Evolutionary conservation across 2,113 vertebrate genomes (phyloP), one percentile per base, ranked within the genome.

Genomic region (Calidris pygmaea): DNA sequence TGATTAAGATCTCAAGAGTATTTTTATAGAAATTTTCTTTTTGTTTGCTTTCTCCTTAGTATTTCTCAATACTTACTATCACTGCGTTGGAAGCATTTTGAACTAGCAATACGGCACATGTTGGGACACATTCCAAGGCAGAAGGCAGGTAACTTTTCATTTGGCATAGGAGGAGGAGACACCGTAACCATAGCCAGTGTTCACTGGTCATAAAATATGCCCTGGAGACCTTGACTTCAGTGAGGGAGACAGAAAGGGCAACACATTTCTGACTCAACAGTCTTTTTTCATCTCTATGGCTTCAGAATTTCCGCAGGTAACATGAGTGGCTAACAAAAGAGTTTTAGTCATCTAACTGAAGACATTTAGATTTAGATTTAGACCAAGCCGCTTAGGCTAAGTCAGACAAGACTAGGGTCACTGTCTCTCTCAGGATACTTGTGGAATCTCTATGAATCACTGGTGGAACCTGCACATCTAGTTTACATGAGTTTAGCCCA

Each of bases 271-370:
- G 39, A 72, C 48, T 55, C 29, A 48, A 18, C 3, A 48, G 6
- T 23, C 18, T 55, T 72, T 72, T 65, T 85, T 88, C 55, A 13
- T 48, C 27, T 89, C 23, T 76, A 3, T 30, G 37, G 8, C 27
- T 88, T 90, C 66, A 75, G 37, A 82, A 43, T 23, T 26, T 32
- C 7, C 23, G 73, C 43, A 55, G 3, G 39, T 65, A 63, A 47
- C 6, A 17, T 10, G 2, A 12, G 0, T 30, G 32, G 2, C 4
- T 75, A 35, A 30, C 10, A 35, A 29, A 5, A 85, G 26, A 55
- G 72, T 59, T 90, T 7, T 29, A 26, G 37, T 13, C 21, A 55
- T 21, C 32, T 62, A 17, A 30, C 10, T 43, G 47, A 81, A 89
- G 52, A 12, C 8, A 47, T 78, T 55, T 37, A 85, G 23, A 30